Evolutionary conservation across 2,888 invertebrate genomes (phyloP).

Genomic region (Ochropleura plecta): DNA sequence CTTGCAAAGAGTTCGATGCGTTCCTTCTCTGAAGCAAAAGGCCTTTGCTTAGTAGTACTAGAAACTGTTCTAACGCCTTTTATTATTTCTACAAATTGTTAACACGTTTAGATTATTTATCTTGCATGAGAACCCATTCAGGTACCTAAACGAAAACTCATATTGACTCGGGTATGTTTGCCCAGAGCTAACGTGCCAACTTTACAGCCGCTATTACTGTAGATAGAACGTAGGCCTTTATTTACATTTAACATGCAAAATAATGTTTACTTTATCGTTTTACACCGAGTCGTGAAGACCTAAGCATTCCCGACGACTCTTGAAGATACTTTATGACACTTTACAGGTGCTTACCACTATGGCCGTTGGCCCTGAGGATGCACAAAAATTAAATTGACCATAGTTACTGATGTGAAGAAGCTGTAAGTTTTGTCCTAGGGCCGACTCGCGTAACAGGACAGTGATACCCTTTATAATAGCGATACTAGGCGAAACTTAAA

Average conservation of each 20-base stretch:
- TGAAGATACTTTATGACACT: conserved; percentile 3
- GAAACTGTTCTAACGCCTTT: too few relatives aligned
- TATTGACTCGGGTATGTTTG: conserved; percentile 38
- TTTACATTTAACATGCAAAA: conserved; percentile 36
- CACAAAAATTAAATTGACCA: background rate
- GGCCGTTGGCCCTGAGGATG: background rate
- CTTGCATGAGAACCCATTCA: background rate
- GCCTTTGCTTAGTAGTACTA: too few relatives aligned
- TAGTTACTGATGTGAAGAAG: background rate
- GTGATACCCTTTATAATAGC: too few relatives aligned
- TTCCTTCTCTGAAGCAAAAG: too few relatives aligned
- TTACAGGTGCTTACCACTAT: background rate
- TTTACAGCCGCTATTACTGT: conserved; percentile 15
- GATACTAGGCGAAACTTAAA: too few relatives aligned
- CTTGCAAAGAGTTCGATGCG: background rate
- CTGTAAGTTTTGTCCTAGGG: background rate
- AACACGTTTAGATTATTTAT: background rate
- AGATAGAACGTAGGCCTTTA: conserved; percentile 2
- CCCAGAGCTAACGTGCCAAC: conserved; percentile 23
- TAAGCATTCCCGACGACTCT: background rate
- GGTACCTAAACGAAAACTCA: conserved; percentile 2
- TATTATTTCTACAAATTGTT: too few relatives aligned
- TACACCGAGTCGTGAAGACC: conserved; percentile 7
- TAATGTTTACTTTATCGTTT: conserved; percentile 10
- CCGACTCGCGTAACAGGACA: too few relatives aligned